phyloP scores from a whole-genome alignment of 2,113 vertebrate genomes.

The Cyprinodon variegatus region DNA sequence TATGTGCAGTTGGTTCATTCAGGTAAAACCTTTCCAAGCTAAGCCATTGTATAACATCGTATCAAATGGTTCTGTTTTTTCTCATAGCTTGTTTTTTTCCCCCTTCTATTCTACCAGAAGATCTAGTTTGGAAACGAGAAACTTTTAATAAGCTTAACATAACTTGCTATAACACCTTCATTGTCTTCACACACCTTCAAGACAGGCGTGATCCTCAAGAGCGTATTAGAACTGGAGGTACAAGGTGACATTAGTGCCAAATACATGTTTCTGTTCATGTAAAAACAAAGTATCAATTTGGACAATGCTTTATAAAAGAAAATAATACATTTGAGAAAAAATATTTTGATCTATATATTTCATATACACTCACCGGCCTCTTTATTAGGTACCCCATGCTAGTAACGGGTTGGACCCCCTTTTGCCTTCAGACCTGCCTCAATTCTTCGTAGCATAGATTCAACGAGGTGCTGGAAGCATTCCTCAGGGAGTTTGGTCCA shows the following conservation, averaged over 20 bases:
- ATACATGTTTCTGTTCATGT: background rate
- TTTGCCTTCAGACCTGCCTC: too few relatives aligned
- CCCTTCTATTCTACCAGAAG: background rate
- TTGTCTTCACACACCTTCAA: slow-evolving; percentile 58
- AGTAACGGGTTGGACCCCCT: too few relatives aligned
- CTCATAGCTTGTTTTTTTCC: background rate
- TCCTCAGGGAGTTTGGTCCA: too few relatives aligned
- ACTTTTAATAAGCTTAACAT: slow-evolving; percentile 74
- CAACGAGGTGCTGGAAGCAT: too few relatives aligned
- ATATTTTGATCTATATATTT: too few relatives aligned
- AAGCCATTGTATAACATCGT: background rate
- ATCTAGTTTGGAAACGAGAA: slow-evolving; percentile 50
- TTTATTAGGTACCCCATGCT: too few relatives aligned
- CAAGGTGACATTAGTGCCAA: slow-evolving; percentile 39
- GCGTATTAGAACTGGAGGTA: slow-evolving; percentile 49
- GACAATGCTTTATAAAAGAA: too few relatives aligned
- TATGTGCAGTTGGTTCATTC: slow-evolving; percentile 2
- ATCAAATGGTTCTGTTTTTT: background rate
- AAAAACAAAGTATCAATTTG: too few relatives aligned
- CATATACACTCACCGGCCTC: too few relatives aligned
- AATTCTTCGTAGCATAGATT: too few relatives aligned
- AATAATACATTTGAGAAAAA: too few relatives aligned
- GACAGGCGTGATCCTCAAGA: slow-evolving; percentile 32
- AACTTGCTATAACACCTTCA: slow-evolving; percentile 71
- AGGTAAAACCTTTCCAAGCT: background rate